These are phyloP conservation scores for Amphimedon queenslandica DNA, from an alignment of 37 sponge, comb jelly and placozoan species.

Conservation along the genomic window DNA sequence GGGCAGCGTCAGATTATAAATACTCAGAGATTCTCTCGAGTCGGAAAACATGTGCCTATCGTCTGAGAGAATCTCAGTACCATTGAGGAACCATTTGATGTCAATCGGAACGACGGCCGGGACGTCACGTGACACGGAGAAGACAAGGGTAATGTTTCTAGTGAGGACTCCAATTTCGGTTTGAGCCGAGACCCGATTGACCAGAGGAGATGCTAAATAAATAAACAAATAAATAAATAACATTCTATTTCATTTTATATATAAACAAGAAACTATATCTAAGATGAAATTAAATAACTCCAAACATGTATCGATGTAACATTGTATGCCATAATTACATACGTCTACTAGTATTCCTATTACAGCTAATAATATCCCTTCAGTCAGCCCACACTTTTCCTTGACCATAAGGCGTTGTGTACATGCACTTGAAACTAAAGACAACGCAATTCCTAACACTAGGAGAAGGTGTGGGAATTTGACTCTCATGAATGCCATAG, in stretches of 20 bases:
- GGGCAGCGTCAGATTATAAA: not conserved
- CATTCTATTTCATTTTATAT: not conserved
- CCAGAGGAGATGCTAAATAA: constrained; percentile 8
- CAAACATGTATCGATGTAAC: not conserved
- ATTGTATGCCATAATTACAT: too few relatives aligned
- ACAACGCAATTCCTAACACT: too few relatives aligned
- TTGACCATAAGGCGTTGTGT: too few relatives aligned
- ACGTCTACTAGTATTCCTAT: too few relatives aligned
- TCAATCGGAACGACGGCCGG: not conserved
- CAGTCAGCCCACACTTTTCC: too few relatives aligned
- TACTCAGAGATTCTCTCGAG: not conserved
- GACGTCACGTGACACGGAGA: not conserved
- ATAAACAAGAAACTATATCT: not conserved
- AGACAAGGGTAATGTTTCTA: constrained; percentile 5
- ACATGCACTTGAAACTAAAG: too few relatives aligned
- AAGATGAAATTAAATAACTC: not conserved
- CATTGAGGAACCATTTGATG: not conserved
- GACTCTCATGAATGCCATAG: too few relatives aligned
- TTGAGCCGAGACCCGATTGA: not conserved
- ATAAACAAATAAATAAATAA: not conserved
- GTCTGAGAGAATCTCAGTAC: not conserved
- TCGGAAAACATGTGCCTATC: not conserved
- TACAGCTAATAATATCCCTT: too few relatives aligned
- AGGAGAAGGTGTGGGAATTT: too few relatives aligned
- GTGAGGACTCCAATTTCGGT: not conserved